Evolutionary conservation across 2,888 invertebrate genomes (phyloP), one percentile per base, ranked within the genome.

Genomic region (Cataglyphis altisquamis): DNA sequence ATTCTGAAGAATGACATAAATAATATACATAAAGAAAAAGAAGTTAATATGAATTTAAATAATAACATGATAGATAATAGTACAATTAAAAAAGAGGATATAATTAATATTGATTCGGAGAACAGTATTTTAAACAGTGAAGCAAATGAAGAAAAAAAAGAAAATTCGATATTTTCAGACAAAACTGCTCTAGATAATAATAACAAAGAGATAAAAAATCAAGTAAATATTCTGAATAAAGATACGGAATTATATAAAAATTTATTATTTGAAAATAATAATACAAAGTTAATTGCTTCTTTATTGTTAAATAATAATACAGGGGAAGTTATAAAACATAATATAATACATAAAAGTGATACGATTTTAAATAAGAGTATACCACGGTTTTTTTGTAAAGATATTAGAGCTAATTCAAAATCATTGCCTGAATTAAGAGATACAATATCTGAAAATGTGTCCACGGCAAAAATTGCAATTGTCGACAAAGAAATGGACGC

Each of bases 401-500:
- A 32, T 32, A n/a, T 63, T 48, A 1, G 6, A 18, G 21, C 67
- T 57, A 84, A 60, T 55, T 86, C 72, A 15, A 86, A 75, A 80
- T 88, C 88, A n/a, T 85, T 82, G 52, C 62, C 32, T 1, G 81
- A 85, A 41, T 78, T 88, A 64, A 73, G 64, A 57, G 75, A 39
- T 8, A 29, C 45, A 15, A 45, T 78, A 4, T 2, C 10, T 21
- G 63, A 63, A 36, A 60, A 63, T 21, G 32, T 77, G 9, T 18
- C 15, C n/a, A 41, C 73, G 15, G 12, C 64, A 29, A 92, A 91
- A 87, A 88, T 92, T n/a, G 89, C 88, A 41, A 74, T 92, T 6
- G 66, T 90, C 9, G 90, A 90, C 45, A 91, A 90, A 70, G 91
- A 91, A 77, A 87, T 91, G 4, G 66, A 74, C 25, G 60, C 67